phyloP scores from a whole-genome alignment of 1,140 invertebrate species.

The Sesamia nonagrioides region DNA sequence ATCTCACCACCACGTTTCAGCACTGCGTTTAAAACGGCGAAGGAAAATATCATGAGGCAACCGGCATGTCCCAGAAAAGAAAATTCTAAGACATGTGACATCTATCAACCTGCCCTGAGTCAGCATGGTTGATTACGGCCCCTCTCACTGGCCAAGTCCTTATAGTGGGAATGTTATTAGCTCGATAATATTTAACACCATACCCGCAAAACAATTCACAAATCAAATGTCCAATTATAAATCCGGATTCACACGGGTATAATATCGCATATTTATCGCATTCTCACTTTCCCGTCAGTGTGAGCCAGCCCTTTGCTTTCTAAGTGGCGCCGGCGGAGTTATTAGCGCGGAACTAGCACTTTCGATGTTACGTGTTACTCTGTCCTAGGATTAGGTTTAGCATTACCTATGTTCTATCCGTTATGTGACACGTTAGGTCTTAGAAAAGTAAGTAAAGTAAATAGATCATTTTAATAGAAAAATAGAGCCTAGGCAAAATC shows the following conservation, averaged over 20 bases:
- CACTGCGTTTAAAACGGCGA: too few relatives aligned
- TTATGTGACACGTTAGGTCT: background rate
- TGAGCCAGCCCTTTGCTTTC: conserved; percentile 47
- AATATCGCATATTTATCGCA: conserved; percentile 31
- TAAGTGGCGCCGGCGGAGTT: conserved; percentile 38
- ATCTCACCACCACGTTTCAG: too few relatives aligned
- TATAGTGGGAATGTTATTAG: too few relatives aligned
- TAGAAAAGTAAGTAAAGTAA: background rate
- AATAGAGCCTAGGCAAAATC: too few relatives aligned
- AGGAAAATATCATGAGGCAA: too few relatives aligned
- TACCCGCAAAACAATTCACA: background rate
- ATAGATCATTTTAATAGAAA: background rate
- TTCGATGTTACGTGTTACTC: conserved; percentile 38
- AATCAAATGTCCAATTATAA: background rate
- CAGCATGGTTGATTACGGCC: too few relatives aligned
- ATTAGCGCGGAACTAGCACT: conserved; percentile 47
- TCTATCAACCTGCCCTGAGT: too few relatives aligned
- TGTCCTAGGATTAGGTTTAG: conserved; percentile 31
- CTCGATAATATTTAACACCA: background rate
- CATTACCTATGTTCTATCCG: conserved; percentile 17
- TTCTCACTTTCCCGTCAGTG: conserved; percentile 43
- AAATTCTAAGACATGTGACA: too few relatives aligned
- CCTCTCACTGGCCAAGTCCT: too few relatives aligned
- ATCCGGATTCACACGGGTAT: conserved; percentile 37
- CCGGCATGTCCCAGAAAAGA: too few relatives aligned